phyloP scores from a whole-genome alignment of 2,888 invertebrate genomes.

The Poecilus cupreus region DNA sequence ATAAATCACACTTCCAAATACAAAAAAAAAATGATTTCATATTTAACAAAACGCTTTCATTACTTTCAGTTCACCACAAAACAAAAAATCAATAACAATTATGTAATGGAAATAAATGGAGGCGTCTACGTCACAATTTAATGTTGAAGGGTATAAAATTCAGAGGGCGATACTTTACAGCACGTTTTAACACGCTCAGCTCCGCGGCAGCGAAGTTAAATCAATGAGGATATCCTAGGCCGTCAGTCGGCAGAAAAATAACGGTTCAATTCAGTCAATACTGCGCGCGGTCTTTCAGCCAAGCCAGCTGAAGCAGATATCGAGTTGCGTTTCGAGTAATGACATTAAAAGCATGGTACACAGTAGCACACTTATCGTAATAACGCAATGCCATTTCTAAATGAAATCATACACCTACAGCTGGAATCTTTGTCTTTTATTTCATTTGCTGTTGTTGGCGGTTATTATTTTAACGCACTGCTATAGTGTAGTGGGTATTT shows the following conservation, averaged over 20 bases:
- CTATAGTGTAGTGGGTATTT: not conserved
- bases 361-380: constrained; percentile 48
- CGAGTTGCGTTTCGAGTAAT: constrained; percentile 50
- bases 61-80: not conserved
- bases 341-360: constrained; percentile 56
- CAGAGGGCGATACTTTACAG: constrained; percentile 28
- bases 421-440: not conserved
- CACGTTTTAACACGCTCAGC: constrained; percentile 38
- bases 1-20: not conserved
- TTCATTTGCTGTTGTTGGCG: not conserved
- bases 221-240: constrained; percentile 53
- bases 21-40: not conserved
- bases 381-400: constrained; percentile 25
- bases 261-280: constrained; percentile 54
- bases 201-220: constrained; percentile 28
- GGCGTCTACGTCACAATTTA: constrained; percentile 27
- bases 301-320: not conserved
- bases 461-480: not conserved
- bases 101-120: constrained; percentile 38
- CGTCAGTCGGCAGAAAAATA: constrained; percentile 54
- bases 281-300: constrained; percentile 3
- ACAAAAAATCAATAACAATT: constrained; percentile 45
- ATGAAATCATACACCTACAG: constrained; percentile 36
- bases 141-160: constrained; percentile 44
- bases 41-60: constrained; percentile 24